Conservation (phyloP, 2,113 vertebrate species). For the Mugil cephalus region DNA sequence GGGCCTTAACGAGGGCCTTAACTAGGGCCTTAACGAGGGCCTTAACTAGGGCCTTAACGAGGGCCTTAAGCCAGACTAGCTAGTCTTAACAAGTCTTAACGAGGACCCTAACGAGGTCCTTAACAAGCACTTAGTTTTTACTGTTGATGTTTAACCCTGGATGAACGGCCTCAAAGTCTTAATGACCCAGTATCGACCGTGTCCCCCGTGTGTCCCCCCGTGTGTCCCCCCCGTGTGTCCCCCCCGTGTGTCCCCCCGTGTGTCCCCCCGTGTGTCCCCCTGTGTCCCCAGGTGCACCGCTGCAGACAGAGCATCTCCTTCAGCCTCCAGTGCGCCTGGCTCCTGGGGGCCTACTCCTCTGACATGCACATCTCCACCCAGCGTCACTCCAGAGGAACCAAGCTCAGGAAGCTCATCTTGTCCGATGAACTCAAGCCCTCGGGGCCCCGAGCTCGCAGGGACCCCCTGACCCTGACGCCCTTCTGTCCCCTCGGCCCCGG, state of each 20-base stretch:
- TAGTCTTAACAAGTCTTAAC: too few species aligned
- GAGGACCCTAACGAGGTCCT: too few species aligned
- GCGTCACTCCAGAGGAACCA: constrained; percentile 93
- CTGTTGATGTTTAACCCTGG: too few species aligned
- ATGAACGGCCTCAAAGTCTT: too few species aligned
- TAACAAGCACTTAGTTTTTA: too few species aligned
- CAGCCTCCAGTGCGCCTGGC: constrained; percentile 93
- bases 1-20: neutral
- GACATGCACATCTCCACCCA: constrained; percentile 99
- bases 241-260: neutral
- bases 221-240: neutral
- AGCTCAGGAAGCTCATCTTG: constrained; percentile 93
- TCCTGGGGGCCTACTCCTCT: constrained; percentile 93
- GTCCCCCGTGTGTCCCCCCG: neutral
- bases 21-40: too few species aligned
- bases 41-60: too few species aligned
- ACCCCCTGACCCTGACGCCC: constrained; percentile 69
- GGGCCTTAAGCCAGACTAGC: too few species aligned
- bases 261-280: neutral
- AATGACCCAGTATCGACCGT: too few species aligned
- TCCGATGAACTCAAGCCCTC: constrained; percentile 94
- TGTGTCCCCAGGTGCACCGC: constrained; percentile 87
- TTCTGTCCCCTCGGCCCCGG: constrained; percentile 77
- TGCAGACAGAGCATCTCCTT: constrained; percentile 96
- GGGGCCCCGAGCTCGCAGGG: constrained; percentile 80